Base-by-base conservation (phyloP, 2,797 vertebrate species). In the Mionectes olivaceus region DNA sequence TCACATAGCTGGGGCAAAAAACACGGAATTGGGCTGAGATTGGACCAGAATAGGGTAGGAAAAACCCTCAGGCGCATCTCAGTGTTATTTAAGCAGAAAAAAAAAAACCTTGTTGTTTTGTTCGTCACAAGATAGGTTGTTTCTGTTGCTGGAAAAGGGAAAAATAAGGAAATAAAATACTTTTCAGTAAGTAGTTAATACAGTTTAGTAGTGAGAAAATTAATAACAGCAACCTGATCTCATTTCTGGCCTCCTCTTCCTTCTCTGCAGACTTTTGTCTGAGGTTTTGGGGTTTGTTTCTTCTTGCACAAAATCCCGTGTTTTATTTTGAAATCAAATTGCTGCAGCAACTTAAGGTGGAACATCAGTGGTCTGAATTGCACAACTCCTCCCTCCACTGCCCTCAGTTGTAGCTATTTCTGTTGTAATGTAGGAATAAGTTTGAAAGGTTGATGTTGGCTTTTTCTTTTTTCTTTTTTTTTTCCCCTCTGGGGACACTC, bases 1-100 rank as follows among this genome's bases (percentile, higher is more conserved):
- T 30, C 16, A 22, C 24, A 7, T 9, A 17, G 21, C 24, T 7
- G 32, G 9, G 39, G 32, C 18, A 44, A 30, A 70, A 50, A 1
- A 25, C 21, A 2, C 2, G 35, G 28, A 7, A 25, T 0, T 3
- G 53, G 11, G 59, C 52, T 9, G 28, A 19, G 14, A 9, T 1
- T 7, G 44, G 23, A n/a, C 18, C 33, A 82, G 50, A 75, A 32
- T 1, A 71, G 23, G 10, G 35, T 64, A 67, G 35, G 44, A 41
- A 70, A 73, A 90, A 19, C 56, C 32, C 19, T 64, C 28, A 37
- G 57, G 55, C 16, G 16, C 37, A 57, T 53, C 46, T 89, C 47
- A 33, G 19, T 83, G 41, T 33, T 83, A 64, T 28, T 83, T 85
- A 59, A 76, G 17, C n/a, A 76, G 50, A 10, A 10, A 37, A 37